Evolutionary conservation across 2,888 invertebrate genomes (phyloP).

Genomic region (Anodontia alba): DNA sequence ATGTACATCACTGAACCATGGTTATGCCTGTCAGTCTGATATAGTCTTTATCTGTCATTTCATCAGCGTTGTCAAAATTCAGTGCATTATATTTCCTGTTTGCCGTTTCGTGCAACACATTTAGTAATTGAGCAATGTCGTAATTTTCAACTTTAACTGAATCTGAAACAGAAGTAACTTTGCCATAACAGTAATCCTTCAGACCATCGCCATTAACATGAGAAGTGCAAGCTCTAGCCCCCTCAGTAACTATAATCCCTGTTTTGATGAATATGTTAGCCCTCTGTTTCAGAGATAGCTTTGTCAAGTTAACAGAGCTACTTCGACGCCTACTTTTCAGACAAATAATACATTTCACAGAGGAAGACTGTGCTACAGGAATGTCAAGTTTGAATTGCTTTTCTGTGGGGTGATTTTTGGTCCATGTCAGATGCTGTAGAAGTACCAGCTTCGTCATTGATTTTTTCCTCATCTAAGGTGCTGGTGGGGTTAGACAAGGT

Average conservation of each 20-base stretch:
- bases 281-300: conserved; percentile 1
- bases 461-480: not conserved
- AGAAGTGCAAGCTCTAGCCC: not conserved
- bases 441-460: not conserved
- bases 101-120: not conserved
- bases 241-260: not conserved
- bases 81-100: not conserved
- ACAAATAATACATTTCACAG: not conserved
- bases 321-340: not conserved
- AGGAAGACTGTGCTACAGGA: conserved; percentile 1
- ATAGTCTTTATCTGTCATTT: conserved; percentile 28
- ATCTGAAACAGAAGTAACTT: not conserved
- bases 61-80: not conserved
- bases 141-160: not conserved
- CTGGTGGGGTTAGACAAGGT: not conserved
- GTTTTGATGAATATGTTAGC: not conserved
- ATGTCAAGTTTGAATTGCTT: conserved; percentile 1
- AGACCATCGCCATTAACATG: not conserved
- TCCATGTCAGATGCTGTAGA: not conserved
- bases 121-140: not conserved
- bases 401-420: not conserved
- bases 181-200: not conserved
- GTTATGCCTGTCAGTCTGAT: conserved; percentile 26
- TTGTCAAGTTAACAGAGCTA: conserved; percentile 9
- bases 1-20: conserved; percentile 22